Evolutionary conservation across 2,797 vertebrate genomes (phyloP).

Genomic region (Chromis chromis): DNA sequence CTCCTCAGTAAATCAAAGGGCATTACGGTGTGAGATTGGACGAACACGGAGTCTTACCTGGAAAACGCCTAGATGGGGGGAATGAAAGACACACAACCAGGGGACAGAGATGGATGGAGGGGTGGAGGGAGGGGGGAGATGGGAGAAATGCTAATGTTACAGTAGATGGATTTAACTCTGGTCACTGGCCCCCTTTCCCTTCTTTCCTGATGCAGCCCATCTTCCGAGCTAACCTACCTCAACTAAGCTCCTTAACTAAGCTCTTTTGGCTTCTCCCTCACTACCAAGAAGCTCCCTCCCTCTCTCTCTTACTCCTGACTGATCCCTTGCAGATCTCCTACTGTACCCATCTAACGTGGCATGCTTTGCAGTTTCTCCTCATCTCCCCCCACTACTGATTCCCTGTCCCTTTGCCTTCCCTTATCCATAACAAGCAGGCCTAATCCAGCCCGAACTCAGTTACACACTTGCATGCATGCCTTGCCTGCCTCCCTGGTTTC

Average conservation of each 20-base stretch:
- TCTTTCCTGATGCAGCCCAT: conserved; percentile 57
- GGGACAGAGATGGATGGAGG: conserved; percentile 50
- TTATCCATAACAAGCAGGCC: conserved; percentile 73
- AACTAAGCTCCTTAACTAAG: conserved; percentile 74
- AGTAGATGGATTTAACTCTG: conserved; percentile 59
- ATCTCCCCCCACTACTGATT: conserved; percentile 61
- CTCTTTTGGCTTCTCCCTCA: conserved; percentile 65
- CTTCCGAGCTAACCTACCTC: conserved; percentile 70
- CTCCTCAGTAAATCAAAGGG: conserved; percentile 68
- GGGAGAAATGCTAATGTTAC: conserved; percentile 58
- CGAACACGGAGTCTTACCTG: conserved; percentile 76
- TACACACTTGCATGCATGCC: conserved; percentile 73
- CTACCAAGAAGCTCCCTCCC: conserved; percentile 56
- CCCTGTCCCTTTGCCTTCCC: conserved; percentile 60
- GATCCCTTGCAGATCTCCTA: conserved; percentile 70
- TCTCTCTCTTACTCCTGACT: conserved; percentile 68
- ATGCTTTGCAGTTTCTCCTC: conserved; percentile 71
- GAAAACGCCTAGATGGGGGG: conserved; percentile 74
- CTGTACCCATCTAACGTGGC: conserved; percentile 73
- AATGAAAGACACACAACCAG: conserved; percentile 70
- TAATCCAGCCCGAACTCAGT: conserved; percentile 62
- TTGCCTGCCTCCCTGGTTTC: conserved; percentile 66
- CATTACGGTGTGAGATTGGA: conserved; percentile 77
- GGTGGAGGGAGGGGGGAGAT: conserved; percentile 30
- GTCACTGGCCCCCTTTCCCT: conserved; percentile 43